Evolutionary conservation across 2,888 invertebrate species (phyloP), one percentile per base, ranked within the genome.

Genomic region (Cosmia pyralina): DNA sequence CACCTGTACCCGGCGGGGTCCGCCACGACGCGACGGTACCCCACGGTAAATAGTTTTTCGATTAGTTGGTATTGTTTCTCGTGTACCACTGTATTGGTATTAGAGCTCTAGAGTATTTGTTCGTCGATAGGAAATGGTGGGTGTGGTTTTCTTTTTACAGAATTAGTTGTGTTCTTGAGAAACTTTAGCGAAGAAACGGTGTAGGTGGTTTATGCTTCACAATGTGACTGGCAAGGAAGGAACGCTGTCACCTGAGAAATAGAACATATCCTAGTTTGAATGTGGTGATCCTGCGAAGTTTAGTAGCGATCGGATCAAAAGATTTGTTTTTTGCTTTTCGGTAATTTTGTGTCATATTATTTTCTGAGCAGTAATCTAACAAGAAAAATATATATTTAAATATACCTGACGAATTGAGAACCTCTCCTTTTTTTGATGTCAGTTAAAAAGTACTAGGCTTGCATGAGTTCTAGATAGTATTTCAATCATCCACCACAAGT

Each of bases 21-120:
- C 55, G 22, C 28, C 28, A 3, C 28, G 28, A 50, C 15, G 28
- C 28, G 28, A 50, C 15, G 11, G 34, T 46, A 50, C 50, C 50
- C 53, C 48, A 53, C 75, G 65, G 85, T 83, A 82, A 86, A 86
- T 75, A 86, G 86, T 81, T 85, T 86, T 86, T 79, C 79, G 82
- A 86, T 86, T 85, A 86, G 85, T 85, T 86, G 59, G 63, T 77
- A 79, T 81, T 79, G 78, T 80, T 77, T 66, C 80, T 62, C 69
- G 55, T 64, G 82, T 64, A 75, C 44, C 50, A 4, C 41, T 53
- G 60, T 84, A 85, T 80, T 81, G 68, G 69, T 73, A 84, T 75
- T 73, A 74, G 68, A 74, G 67, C 63, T 58, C 58, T 46, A 44
- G 4, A 34, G 59, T 69, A 69, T 81, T 81, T 77, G 76, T 72